Percentiles rank a stretch among this genome's conserved stretches.
Evolutionary conservation across 2,797 vertebrate species (phyloP).

Genomic region (Gadopsis bispinosus): DNA sequence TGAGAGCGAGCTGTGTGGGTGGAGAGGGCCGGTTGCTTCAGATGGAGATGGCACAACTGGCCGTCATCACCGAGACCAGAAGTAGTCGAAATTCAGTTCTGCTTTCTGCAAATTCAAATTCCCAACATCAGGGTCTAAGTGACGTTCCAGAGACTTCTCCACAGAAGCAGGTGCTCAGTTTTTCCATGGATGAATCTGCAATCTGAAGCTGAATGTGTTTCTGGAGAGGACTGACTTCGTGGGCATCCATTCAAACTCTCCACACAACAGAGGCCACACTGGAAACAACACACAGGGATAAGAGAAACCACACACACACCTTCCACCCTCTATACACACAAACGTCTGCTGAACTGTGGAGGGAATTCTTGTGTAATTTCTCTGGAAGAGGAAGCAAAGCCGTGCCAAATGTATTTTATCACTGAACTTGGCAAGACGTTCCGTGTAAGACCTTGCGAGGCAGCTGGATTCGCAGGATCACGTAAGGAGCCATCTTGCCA

Average conservation of each 20-base stretch:
- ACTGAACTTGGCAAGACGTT: neutral
- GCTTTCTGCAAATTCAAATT: neutral
- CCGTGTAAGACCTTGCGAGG: neutral
- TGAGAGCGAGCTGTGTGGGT: neutral
- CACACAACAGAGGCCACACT: neutral
- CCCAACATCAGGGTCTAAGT: no score
- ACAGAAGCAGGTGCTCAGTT: neutral
- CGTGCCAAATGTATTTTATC: neutral
- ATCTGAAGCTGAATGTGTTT: neutral
- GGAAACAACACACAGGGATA: neutral
- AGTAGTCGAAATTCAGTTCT: neutral
- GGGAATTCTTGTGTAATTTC: constrained; percentile 15
- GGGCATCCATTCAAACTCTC: neutral
- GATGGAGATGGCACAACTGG: neutral
- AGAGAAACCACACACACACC: neutral
- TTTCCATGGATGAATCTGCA: neutral
- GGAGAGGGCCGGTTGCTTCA: neutral
- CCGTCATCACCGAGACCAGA: neutral
- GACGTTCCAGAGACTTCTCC: no score
- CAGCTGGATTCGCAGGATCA: no score
- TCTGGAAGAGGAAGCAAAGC: neutral
- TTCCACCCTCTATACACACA: no score
- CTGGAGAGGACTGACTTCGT: no score
- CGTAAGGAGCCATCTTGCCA: no score
- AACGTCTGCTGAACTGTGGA: constrained; percentile 22